Conservation (phyloP, 2,888 invertebrate genomes). For the Rhyacophila evoluta region DNA sequence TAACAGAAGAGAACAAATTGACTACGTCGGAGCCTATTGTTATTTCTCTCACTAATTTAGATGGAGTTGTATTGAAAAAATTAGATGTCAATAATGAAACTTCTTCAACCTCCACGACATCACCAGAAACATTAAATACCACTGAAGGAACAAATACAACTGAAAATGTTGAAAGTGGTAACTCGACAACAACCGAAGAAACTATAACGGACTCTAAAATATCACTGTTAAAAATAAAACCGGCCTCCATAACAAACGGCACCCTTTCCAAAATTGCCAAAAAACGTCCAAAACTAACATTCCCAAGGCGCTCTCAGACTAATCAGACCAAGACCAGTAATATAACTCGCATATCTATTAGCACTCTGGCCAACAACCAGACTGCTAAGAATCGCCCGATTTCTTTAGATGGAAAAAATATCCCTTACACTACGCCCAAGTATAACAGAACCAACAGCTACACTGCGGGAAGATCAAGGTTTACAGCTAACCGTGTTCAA, state of each 20-base stretch:
- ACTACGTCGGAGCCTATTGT: conserved; percentile 59
- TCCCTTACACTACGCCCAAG: conserved; percentile 51
- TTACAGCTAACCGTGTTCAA: conserved; percentile 62
- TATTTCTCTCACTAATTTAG: conserved; percentile 64
- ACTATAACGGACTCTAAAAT: conserved; percentile 58
- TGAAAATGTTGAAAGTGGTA: conserved; percentile 33
- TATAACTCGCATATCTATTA: conserved; percentile 58
- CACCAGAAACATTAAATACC: background rate
- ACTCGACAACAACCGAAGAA: conserved; percentile 36
- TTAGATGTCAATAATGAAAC: conserved; percentile 51
- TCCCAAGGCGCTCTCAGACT: conserved; percentile 63
- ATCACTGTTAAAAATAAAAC: conserved; percentile 41
- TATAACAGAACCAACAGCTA: conserved; percentile 52
- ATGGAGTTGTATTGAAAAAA: conserved; percentile 63
- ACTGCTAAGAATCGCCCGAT: conserved; percentile 60
- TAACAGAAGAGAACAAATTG: conserved; percentile 55
- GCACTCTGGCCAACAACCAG: conserved; percentile 55
- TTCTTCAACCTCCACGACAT: conserved; percentile 56
- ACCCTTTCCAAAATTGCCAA: conserved; percentile 57
- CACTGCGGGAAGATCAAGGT: conserved; percentile 61
- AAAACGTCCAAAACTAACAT: conserved; percentile 63
- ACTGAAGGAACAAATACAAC: conserved; percentile 42
- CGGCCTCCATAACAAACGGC: conserved; percentile 41
- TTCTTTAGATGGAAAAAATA: conserved; percentile 35
- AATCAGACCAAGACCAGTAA: conserved; percentile 63